A percentile compares a stretch with the other conserved stretches of the same genome.
Evolutionary conservation across 1,140 invertebrate genomes (phyloP).

Genomic region (Aphidius ervi): DNA sequence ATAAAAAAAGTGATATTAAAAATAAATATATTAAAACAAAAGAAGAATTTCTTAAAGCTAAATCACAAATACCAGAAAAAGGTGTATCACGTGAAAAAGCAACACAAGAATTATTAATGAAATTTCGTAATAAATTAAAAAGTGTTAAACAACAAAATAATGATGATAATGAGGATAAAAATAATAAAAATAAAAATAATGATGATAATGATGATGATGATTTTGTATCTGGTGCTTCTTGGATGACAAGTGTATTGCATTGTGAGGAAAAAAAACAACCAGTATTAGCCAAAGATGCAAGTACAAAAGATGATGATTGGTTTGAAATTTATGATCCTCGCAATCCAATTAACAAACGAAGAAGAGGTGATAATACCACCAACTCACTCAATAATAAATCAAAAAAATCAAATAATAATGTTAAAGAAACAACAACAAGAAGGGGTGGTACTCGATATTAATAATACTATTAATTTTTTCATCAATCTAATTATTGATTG

Average conservation of each 20-base stretch:
- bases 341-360: slow-evolving; percentile 88
- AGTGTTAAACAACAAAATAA: slow-evolving; percentile 77
- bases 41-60: slow-evolving; percentile 69
- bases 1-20: slow-evolving; percentile 60
- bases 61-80: slow-evolving; percentile 66
- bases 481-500: no score
- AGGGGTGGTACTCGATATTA: no score
- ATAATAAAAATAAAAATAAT: slow-evolving; percentile 10
- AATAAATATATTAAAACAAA: slow-evolving; percentile 72
- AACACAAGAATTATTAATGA: slow-evolving; percentile 29
- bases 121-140: slow-evolving; percentile 68
- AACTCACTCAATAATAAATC: no score
- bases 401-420: no score
- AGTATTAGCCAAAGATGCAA: slow-evolving; percentile 92
- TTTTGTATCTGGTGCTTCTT: slow-evolving; percentile 41
- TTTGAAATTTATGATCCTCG: slow-evolving; percentile 95
- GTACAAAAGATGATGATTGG: slow-evolving; percentile 89
- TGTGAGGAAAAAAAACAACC: slow-evolving; percentile 69
- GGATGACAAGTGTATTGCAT: slow-evolving; percentile 75
- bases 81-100: slow-evolving; percentile 40
- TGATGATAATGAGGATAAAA: slow-evolving; percentile 68
- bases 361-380: slow-evolving; percentile 59
- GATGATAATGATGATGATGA: slow-evolving; percentile 36
- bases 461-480: no score
- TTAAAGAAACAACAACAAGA: no score